Conservation (phyloP, 2,888 invertebrate genomes). For the Electrophaes corylata region DNA sequence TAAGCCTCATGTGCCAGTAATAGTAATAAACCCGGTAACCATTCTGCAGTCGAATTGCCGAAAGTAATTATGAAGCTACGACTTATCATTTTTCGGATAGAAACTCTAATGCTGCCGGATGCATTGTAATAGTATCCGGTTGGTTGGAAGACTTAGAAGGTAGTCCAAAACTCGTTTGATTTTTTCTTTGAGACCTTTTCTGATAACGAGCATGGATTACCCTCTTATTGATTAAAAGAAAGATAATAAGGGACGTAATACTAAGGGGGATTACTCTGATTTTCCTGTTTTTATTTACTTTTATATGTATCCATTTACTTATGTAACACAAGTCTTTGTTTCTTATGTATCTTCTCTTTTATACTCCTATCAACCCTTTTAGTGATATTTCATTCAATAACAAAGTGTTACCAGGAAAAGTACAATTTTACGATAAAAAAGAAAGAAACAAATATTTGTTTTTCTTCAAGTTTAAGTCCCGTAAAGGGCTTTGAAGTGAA, state of each 20-base stretch:
- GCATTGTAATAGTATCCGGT: too few species aligned
- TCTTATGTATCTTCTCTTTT: neutral
- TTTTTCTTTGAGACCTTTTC: neutral
- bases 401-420: slow-evolving; percentile 14
- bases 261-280: too few species aligned
- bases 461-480: slow-evolving; percentile 13
- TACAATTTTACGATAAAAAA: slow-evolving; percentile 12
- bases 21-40: too few species aligned
- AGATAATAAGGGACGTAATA: neutral
- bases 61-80: too few species aligned
- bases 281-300: neutral
- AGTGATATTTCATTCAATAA: slow-evolving; percentile 16
- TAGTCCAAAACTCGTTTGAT: neutral
- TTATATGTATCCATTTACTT: too few species aligned
- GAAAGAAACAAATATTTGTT: neutral
- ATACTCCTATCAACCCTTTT: neutral
- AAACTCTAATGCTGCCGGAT: too few species aligned
- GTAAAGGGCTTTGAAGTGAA: slow-evolving; percentile 6
- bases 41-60: too few species aligned
- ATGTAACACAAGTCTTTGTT: neutral
- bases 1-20: too few species aligned
- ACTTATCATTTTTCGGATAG: too few species aligned
- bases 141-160: too few species aligned
- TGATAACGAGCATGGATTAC: neutral
- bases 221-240: neutral